Evolutionary conservation across 2,113 vertebrate species (phyloP), one percentile per base, ranked within the genome.

Genomic region (Passer montanus): DNA sequence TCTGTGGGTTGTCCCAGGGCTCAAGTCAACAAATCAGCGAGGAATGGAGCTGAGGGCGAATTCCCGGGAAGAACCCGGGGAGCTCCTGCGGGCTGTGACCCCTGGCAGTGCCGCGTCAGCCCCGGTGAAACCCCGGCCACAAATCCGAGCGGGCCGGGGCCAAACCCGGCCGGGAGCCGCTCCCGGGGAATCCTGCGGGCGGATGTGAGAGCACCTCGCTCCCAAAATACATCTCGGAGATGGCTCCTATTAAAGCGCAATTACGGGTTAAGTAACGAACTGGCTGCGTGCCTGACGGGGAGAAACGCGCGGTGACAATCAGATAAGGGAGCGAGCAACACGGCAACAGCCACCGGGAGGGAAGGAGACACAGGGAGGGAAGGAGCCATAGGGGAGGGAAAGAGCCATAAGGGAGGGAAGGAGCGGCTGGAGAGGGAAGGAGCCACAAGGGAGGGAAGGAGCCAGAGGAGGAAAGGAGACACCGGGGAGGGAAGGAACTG

Each of bases 221-320:
- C 84, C 27, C 44, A 96, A 96, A 96, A 95, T 27, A 39, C 88
- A 5, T 95, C 92, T 90, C 55, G 85, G 97, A 96, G 96, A 92
- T 59, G 39, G 94, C 94, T 95, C 79, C 74, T 87, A 85, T 96
- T 96, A 92, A 95, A 96, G 96, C 76, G 94, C 97, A 96, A 95
- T 97, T 97, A 96, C 84, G 79, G 98, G 97, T 97, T 97, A 97
- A 98, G 97, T 97, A 93, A 96, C 86, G 83, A 91, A 46, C n/a
- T 97, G 98, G 97, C 96, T 63, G 3, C 0, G 69, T 59, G 97
- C 97, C 97, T 78, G 70, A 94, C 39, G 23, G 13, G 59, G 93
- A 95, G 97, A 73, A 97, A 84, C 91, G 21, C 22, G 19, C 94
- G 11, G 94, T 59, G 96, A 96, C 97, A 84, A 96, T 93, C 97